These are phyloP conservation scores for Amphilophus citrinellus DNA, from an alignment of 2,113 vertebrate species.

Conservation along the genomic window DNA sequence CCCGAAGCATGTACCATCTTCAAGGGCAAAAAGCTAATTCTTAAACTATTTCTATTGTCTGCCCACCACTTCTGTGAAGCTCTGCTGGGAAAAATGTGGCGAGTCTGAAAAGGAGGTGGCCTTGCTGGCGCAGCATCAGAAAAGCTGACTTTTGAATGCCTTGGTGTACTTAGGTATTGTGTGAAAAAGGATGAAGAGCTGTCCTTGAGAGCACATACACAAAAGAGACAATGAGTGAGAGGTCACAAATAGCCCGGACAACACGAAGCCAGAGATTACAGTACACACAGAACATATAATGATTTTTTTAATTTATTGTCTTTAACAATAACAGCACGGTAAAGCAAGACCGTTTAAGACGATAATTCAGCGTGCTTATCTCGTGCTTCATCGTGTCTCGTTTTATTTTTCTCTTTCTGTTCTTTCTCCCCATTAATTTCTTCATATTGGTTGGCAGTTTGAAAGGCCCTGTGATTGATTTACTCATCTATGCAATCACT, in stretches of 20 bases:
- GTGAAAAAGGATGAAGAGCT: constrained; percentile 32
- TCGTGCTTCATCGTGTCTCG: background rate
- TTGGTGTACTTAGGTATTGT: constrained; percentile 30
- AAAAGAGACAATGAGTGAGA: constrained; percentile 30
- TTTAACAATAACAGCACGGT: background rate
- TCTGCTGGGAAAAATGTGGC: constrained; percentile 16
- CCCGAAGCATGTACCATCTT: constrained; percentile 11
- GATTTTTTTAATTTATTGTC: background rate
- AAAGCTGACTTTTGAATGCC: constrained; percentile 45
- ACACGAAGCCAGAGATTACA: background rate
- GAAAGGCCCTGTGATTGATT: background rate
- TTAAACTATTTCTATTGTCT: constrained; percentile 31
- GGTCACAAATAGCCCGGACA: constrained; percentile 24
- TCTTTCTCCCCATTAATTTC: background rate
- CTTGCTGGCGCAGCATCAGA: constrained; percentile 52
- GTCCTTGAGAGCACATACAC: constrained; percentile 45
- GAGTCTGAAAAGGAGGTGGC: constrained; percentile 48
- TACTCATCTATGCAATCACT: background rate
- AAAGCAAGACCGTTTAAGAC: background rate
- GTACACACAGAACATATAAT: background rate
- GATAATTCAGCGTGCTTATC: background rate
- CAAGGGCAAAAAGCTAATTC: constrained; percentile 50
- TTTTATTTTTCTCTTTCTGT: background rate
- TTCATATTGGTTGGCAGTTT: background rate
- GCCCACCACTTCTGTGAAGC: background rate